Conservation (phyloP, 2,113 vertebrate species). For the Tetrao urogallus region DNA sequence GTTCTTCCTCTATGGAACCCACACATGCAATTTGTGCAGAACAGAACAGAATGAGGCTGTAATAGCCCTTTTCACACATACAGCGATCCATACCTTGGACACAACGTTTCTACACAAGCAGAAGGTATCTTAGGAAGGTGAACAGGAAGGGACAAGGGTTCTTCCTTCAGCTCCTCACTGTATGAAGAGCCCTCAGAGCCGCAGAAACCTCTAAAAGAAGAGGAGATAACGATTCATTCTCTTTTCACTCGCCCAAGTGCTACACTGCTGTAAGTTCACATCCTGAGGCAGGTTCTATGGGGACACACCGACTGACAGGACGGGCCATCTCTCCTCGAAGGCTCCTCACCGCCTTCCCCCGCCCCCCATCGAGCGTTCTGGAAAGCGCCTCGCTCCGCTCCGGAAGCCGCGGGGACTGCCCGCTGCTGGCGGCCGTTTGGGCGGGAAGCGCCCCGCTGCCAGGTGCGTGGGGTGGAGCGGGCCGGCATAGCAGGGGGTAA, state of each 20-base stretch:
- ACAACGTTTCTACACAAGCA: background rate
- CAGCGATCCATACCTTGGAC: background rate
- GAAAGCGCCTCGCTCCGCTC: too few species aligned
- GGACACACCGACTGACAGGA: background rate
- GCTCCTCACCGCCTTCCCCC: background rate
- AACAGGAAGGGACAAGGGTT: background rate
- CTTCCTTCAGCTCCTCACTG: background rate
- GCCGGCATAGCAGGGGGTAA: background rate
- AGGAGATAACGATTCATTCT: background rate
- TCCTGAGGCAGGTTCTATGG: rapidly evolving
- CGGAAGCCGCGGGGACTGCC: background rate
- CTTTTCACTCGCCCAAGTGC: background rate
- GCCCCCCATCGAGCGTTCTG: background rate
- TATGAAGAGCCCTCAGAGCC: background rate
- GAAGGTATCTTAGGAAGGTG: background rate
- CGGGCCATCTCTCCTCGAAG: background rate
- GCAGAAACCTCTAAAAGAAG: background rate
- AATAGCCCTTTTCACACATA: background rate
- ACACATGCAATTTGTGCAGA: background rate
- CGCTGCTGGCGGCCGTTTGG: too few species aligned
- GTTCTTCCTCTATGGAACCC: background rate
- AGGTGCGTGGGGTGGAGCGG: slow-evolving; percentile 21
- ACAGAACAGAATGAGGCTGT: background rate
- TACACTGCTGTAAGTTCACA: background rate
- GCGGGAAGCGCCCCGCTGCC: background rate